Evolutionary conservation across 1,140 invertebrate genomes (phyloP), one percentile per base, ranked within the genome.

Genomic region (Drosophila dunni): DNA sequence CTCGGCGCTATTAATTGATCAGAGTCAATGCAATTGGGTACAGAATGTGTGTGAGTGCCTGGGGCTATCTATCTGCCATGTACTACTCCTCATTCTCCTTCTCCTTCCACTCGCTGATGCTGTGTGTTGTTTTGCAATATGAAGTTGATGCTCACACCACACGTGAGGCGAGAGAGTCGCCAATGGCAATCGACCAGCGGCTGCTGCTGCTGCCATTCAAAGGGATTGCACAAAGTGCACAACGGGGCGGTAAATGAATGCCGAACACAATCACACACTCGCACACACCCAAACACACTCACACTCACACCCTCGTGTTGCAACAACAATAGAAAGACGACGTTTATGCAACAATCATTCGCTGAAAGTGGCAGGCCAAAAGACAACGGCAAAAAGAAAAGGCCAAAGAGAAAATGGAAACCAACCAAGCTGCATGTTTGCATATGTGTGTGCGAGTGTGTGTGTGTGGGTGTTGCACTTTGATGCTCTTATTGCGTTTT

Each of bases 301-400:
- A 64, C 17, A 38, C 29, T 40, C 36, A 29, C 60, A 57, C 34
- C 42, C n/a, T 58, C 15, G 54, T 45, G 70, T 20, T 77, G 79
- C 82, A 86, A 69, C 76, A 77, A 80, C 77, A 88, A 88, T 75
- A 83, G 72, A 88, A 89, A 89, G 83, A 74, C 83, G 73, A 88
- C 83, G 83, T 88, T 88, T 89, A 89, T 88, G 83, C 83, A 88
- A 89, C 83, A 88, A 86, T 88, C 83, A 88, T 88, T 88, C 84
- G 83, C 84, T 83, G 79, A 77, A 81, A 86, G 64, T 88, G 67
- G 48, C 75, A 85, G 79, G 66, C 75, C 73, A 68, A 62, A 62
- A 62, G 46, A 50, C 45, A 62, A 51, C 42, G 57, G 81, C 17
- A 56, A 70, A 76, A 68, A 17, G 9, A 45, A 50, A 54, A 46